Percentiles rank a stretch among this genome's conserved stretches.
phyloP scores from a whole-genome alignment of 2,113 vertebrate genomes.

The Catagonus wagneri region DNA sequence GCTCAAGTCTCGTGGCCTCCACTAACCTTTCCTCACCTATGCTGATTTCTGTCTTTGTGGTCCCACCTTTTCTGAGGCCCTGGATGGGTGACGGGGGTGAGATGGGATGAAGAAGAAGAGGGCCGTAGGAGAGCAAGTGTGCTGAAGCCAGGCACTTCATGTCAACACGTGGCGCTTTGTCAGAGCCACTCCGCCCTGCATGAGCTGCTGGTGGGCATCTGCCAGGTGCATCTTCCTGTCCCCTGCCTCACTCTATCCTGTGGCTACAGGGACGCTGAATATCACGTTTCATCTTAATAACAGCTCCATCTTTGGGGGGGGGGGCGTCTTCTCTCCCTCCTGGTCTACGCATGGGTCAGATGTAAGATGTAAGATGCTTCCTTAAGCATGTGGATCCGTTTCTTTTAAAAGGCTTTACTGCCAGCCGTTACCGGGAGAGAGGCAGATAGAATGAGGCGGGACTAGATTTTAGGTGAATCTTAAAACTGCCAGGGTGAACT shows the following conservation, averaged over 20 bases:
- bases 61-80: background rate
- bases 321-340: background rate
- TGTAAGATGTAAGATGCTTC: background rate
- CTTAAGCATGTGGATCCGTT: background rate
- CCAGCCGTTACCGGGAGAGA: background rate
- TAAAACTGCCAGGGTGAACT: constrained; percentile 1
- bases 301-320: background rate
- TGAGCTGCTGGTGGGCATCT: background rate
- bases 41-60: background rate
- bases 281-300: background rate
- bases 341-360: background rate
- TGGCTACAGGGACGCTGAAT: background rate
- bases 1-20: background rate
- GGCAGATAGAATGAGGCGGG: background rate
- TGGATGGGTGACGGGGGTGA: background rate
- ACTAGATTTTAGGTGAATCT: background rate
- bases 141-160: background rate
- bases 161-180: too few species aligned
- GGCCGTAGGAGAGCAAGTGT: accelerated
- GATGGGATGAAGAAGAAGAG: background rate
- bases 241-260: background rate
- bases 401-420: background rate
- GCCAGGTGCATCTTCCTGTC: too few species aligned
- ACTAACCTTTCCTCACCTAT: background rate
- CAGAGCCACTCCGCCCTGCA: accelerated